Evolutionary conservation across 2,888 invertebrate species (phyloP), one percentile per base, ranked within the genome.

Genomic region (Stomorhina lunata): DNA sequence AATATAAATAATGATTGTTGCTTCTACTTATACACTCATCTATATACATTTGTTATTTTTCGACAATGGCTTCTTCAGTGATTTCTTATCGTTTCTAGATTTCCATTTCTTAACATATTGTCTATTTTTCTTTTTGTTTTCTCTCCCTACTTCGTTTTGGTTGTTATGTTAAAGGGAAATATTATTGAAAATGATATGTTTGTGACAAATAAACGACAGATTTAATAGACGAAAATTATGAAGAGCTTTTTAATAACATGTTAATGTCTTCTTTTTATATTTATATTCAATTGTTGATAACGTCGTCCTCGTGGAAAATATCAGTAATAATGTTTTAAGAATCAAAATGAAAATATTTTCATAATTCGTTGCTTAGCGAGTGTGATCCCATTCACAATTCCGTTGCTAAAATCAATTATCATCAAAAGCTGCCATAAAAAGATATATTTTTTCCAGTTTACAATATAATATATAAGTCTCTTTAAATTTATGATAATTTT

Each of bases 1-100:
- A 68, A 43, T 77, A 53, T 20, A 45, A 53, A 63, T 29, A 63
- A 53, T 61, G n/a, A n/a, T n/a, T n/a, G n/a, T n/a, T n/a, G 53
- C 40, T 10, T 40, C 29, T 59, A 29, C 22, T 61, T 25, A 40
- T 37, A 40, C 57, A 34, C n/a, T n/a, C n/a, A n/a, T n/a, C n/a
- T n/a, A n/a, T n/a, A n/a, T n/a, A n/a, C n/a, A n/a, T n/a, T n/a
- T n/a, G n/a, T n/a, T n/a, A n/a, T n/a, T n/a, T n/a, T n/a, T n/a
- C n/a, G 37, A 57, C 45, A 29, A 2, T 50, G 5, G 25, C 32
- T 32, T 17, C 37, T 40, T 27, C 68, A 40, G 50, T 37, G 25
- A 12, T 17, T 63, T 63, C 43, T 27, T 27, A 43, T 61, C 40
- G 40, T 22, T 12, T 57, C 9, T 4, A 4, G 50, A 12, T 17